These are phyloP conservation scores for Sebastolobus alascanus DNA, from an alignment of 2,797 vertebrate species.

Conservation along the genomic window DNA sequence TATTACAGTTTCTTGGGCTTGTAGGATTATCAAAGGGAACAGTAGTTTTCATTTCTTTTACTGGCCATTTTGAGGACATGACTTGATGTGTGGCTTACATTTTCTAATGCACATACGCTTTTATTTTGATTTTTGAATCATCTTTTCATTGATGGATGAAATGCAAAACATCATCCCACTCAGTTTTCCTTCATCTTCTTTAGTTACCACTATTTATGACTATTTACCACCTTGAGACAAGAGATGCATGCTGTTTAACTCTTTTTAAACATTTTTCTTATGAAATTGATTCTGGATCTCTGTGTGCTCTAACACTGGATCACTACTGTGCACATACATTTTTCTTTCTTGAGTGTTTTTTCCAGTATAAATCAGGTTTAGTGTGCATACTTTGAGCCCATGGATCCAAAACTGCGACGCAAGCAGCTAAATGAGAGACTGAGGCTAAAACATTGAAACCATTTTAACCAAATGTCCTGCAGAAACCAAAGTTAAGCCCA, in stretches of 20 bases:
- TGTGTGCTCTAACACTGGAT: too few relatives aligned
- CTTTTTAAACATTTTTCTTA: not conserved
- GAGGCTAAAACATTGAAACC: not conserved
- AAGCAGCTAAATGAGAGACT: slow-evolving; percentile 1
- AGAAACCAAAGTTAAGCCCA: slow-evolving; percentile 21
- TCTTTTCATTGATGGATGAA: slow-evolving; percentile 26
- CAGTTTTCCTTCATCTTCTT: not conserved
- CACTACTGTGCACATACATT: too few relatives aligned
- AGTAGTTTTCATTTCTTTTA: slow-evolving; percentile 51
- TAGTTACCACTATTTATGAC: not conserved
- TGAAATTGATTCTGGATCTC: not conserved
- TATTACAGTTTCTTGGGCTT: slow-evolving; percentile 24
- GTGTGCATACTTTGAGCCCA: not conserved
- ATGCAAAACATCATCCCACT: slow-evolving; percentile 19
- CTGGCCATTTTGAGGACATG: slow-evolving; percentile 36
- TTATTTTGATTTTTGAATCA: slow-evolving; percentile 38
- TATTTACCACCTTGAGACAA: too few relatives aligned
- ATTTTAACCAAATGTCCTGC: not conserved
- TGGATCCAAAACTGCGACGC: too few relatives aligned
- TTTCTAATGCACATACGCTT: slow-evolving; percentile 42
- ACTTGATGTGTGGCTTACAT: slow-evolving; percentile 42
- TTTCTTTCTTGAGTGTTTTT: too few relatives aligned
- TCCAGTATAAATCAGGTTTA: not conserved
- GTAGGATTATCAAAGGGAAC: slow-evolving; percentile 62
- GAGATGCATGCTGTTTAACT: too few relatives aligned